A percentile compares a stretch with the other conserved stretches of the same genome.
These are phyloP conservation scores for Platycheirus rosarum DNA, from an alignment of 2,888 invertebrate species.

Conservation along the genomic window DNA sequence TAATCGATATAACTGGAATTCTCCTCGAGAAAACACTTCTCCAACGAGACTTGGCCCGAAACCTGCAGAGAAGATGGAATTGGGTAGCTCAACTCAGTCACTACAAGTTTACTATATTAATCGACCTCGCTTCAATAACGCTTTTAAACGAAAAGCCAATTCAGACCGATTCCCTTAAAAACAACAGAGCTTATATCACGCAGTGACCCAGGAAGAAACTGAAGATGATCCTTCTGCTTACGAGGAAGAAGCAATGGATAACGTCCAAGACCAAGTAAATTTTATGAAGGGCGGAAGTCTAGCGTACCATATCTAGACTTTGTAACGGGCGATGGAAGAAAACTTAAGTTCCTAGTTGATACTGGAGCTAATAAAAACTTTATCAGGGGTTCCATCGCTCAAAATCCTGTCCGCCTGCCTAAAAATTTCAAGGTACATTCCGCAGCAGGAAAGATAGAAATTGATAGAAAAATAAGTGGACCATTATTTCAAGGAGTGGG, in stretches of 20 bases:
- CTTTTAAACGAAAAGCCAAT: constrained; percentile 17
- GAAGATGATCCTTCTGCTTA: background rate
- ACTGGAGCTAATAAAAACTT: constrained; percentile 9
- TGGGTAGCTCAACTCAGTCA: background rate
- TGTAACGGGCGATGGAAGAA: background rate
- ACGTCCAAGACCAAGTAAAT: constrained; percentile 39
- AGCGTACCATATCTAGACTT: constrained; percentile 53
- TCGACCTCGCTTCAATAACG: background rate
- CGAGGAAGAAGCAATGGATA: background rate
- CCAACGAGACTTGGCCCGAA: constrained; percentile 25
- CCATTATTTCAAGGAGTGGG: background rate
- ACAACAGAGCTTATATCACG: constrained; percentile 20
- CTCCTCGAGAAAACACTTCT: background rate
- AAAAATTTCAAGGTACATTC: constrained; percentile 2
- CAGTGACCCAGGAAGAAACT: background rate
- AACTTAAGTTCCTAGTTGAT: constrained; percentile 9
- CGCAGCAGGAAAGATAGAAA: constrained; percentile 5
- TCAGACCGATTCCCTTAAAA: constrained; percentile 21
- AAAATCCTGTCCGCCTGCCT: no score
- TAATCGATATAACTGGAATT: background rate
- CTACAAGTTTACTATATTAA: constrained; percentile 14
- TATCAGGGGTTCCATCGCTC: background rate
- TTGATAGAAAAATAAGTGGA: background rate
- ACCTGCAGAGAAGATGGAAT: constrained; percentile 1
- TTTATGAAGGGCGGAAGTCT: constrained; percentile 38